A percentile compares a stretch with the other conserved stretches of the same genome.
phyloP scores from a whole-genome alignment of 2,113 vertebrate species.

The Clupea harengus region DNA sequence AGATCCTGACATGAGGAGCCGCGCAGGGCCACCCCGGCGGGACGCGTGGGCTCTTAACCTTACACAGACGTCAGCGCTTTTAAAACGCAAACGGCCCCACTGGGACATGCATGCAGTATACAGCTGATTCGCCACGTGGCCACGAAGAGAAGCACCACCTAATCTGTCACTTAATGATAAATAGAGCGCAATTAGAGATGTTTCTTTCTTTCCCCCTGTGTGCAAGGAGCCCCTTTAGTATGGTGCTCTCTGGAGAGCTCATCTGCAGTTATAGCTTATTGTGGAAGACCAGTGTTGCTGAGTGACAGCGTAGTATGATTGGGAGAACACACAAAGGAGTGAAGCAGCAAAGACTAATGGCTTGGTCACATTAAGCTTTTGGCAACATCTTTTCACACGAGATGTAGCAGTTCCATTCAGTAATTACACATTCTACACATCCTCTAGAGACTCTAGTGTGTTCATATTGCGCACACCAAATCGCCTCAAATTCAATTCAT shows the following conservation, averaged over 20 bases:
- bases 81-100: conserved; percentile 5
- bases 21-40: background rate
- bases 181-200: conserved; percentile 1
- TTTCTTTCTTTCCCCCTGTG: background rate
- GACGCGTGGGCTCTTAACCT: conserved; percentile 22
- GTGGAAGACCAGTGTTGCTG: background rate
- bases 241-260: background rate
- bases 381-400: background rate
- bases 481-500: no score
- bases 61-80: background rate
- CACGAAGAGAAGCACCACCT: background rate
- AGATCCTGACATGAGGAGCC: conserved; percentile 5
- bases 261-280: background rate
- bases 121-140: conserved; percentile 30
- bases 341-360: background rate
- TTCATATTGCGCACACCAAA: no score
- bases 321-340: background rate
- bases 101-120: conserved; percentile 20
- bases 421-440: background rate
- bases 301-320: background rate
- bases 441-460: background rate
- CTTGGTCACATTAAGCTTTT: background rate
- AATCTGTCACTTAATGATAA: conserved; percentile 36
- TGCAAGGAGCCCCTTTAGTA: background rate
- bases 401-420: background rate